Evolutionary conservation across 2,888 invertebrate species (phyloP).

Genomic region (Noctua janthina): DNA sequence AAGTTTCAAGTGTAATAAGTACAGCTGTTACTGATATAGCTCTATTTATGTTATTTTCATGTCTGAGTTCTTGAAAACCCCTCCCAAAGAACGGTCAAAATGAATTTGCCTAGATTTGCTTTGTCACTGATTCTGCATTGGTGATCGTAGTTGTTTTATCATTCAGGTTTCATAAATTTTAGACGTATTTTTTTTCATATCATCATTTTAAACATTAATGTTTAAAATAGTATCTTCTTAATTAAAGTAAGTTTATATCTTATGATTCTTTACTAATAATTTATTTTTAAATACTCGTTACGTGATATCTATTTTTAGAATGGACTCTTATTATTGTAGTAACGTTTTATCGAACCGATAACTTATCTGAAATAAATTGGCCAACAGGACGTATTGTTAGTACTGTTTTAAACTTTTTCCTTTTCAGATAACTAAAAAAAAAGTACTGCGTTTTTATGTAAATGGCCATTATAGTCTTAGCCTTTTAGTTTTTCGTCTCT

Average conservation of each 20-base stretch:
- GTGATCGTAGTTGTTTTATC: not conserved
- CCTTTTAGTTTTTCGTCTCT: no score
- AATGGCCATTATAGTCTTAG: no score
- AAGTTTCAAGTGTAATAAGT: not conserved
- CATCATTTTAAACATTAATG: not conserved
- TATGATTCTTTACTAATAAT: conserved; percentile 32
- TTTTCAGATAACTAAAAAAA: not conserved
- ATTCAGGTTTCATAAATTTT: not conserved
- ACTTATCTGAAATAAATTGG: conserved; percentile 29
- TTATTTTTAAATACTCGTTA: conserved; percentile 32
- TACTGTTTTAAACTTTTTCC: conserved; percentile 21
- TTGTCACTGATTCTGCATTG: not conserved
- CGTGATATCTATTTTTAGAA: conserved; percentile 41
- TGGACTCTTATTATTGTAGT: not conserved
- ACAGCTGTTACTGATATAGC: not conserved
- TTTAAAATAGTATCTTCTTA: not conserved
- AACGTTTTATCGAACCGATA: conserved; percentile 34
- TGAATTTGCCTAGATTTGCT: not conserved
- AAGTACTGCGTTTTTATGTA: no score
- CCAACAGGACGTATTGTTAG: not conserved
- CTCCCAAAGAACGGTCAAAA: no score
- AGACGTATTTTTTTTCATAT: not conserved
- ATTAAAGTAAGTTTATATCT: not conserved
- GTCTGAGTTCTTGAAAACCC: not conserved
- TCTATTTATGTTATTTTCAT: not conserved